Conservation (phyloP, 2,797 vertebrate genomes). For the Euthynnus affinis region DNA sequence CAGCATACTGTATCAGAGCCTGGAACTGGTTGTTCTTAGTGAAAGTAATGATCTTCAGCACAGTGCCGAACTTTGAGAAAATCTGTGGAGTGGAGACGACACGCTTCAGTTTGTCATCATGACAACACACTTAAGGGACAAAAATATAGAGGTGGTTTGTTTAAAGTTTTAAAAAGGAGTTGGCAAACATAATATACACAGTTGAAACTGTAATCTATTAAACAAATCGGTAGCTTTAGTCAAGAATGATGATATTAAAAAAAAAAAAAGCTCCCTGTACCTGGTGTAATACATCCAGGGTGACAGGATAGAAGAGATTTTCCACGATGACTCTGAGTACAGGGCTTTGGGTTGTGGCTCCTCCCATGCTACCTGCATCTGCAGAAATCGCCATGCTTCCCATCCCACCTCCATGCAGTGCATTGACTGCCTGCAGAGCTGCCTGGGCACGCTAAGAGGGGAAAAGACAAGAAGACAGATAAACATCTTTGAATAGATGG, state of each 20-base stretch:
- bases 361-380: constrained; percentile 86
- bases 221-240: not conserved
- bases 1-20: constrained; percentile 95
- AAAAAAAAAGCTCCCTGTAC: constrained; percentile 72
- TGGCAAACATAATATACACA: too few species aligned
- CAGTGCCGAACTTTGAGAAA: constrained; percentile 88
- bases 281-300: constrained; percentile 97
- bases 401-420: constrained; percentile 91
- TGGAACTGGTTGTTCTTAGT: constrained; percentile 99
- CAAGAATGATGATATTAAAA: not conserved
- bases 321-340: constrained; percentile 98
- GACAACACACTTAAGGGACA: not conserved
- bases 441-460: constrained; percentile 94
- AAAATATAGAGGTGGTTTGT: not conserved
- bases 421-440: constrained; percentile 95
- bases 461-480: not conserved
- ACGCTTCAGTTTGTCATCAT: not conserved
- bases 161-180: too few species aligned
- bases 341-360: constrained; percentile 88
- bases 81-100: constrained; percentile 64
- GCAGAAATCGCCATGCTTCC: constrained; percentile 77
- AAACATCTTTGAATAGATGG: not conserved
- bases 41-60: constrained; percentile 98
- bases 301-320: constrained; percentile 98
- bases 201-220: too few species aligned